Percentiles rank a stretch among this genome's conserved stretches.
Evolutionary conservation across 2,888 invertebrate species (phyloP).

Genomic region (Ichneumoninae sp.): DNA sequence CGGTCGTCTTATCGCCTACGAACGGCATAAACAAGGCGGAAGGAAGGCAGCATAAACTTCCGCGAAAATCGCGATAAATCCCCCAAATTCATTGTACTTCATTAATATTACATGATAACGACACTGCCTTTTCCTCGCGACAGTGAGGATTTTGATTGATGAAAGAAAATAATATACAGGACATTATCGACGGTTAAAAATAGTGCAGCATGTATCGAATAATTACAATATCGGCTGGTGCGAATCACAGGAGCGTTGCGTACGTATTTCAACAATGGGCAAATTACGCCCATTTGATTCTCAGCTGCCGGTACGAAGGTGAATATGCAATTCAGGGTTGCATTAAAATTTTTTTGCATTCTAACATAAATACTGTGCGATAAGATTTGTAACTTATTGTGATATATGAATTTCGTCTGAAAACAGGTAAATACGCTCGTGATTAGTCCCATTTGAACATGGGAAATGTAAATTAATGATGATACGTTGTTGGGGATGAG

Average conservation of each 20-base stretch:
- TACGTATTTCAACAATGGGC: background rate
- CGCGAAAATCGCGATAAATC: background rate
- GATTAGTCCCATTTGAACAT: background rate
- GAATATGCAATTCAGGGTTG: background rate
- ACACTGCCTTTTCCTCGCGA: background rate
- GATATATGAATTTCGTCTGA: background rate
- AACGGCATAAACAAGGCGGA: background rate
- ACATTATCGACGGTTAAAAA: background rate
- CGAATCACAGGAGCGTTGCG: background rate
- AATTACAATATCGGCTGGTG: background rate
- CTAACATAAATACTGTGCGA: background rate
- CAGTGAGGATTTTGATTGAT: background rate
- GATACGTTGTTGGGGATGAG: background rate
- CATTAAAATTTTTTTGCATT: background rate
- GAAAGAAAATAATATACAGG: background rate
- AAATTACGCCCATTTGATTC: background rate
- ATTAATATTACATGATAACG: constrained; percentile 26
- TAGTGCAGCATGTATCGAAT: background rate
- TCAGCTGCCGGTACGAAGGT: background rate
- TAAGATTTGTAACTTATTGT: background rate
- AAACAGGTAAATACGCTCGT: background rate
- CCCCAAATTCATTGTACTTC: constrained; percentile 25
- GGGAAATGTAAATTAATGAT: background rate
- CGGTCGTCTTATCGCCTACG: background rate
- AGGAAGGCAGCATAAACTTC: background rate